A percentile compares a stretch with the other conserved stretches of the same genome.
phyloP scores from a whole-genome alignment of 2,797 vertebrate species.

The Sebastes iracundus region DNA sequence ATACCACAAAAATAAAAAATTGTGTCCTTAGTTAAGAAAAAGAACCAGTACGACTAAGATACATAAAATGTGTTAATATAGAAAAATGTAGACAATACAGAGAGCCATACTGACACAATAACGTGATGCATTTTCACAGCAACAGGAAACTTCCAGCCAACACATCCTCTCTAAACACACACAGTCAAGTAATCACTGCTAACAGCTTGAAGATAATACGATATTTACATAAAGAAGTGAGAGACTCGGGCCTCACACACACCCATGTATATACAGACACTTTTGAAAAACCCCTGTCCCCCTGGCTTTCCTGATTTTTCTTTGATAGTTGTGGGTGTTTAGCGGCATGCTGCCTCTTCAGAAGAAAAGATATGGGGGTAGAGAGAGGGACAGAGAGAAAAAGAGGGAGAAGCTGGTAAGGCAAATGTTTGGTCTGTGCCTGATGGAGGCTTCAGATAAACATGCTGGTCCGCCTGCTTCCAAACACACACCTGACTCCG shows the following conservation, averaged over 20 bases:
- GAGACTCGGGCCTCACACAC: neutral
- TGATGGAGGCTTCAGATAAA: conserved; percentile 66
- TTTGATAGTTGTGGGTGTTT: conserved; percentile 57
- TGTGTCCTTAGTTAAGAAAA: neutral
- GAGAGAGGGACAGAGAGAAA: conserved; percentile 27
- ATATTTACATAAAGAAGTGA: conserved; percentile 38
- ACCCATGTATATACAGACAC: neutral
- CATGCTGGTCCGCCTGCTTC: conserved; percentile 56
- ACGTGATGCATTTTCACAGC: neutral
- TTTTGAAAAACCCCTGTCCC: conserved; percentile 36
- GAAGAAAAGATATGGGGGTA: conserved; percentile 57
- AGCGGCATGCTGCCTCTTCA: conserved; percentile 58
- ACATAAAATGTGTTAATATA: neutral
- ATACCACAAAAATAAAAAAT: neutral
- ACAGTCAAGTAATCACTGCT: conserved; percentile 5
- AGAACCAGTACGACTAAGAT: neutral
- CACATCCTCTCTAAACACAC: neutral
- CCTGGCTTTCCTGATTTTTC: conserved; percentile 43
- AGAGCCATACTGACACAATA: neutral
- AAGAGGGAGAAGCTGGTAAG: conserved; percentile 33
- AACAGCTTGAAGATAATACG: conserved; percentile 3
- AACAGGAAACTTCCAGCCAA: neutral
- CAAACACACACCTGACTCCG: conserved; percentile 69
- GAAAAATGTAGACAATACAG: neutral
- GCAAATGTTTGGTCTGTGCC: conserved; percentile 71